Percentiles rank a stretch among this genome's conserved stretches.
phyloP scores from a whole-genome alignment of 2,113 vertebrate genomes.

The Phalacrocorax brasilianus region DNA sequence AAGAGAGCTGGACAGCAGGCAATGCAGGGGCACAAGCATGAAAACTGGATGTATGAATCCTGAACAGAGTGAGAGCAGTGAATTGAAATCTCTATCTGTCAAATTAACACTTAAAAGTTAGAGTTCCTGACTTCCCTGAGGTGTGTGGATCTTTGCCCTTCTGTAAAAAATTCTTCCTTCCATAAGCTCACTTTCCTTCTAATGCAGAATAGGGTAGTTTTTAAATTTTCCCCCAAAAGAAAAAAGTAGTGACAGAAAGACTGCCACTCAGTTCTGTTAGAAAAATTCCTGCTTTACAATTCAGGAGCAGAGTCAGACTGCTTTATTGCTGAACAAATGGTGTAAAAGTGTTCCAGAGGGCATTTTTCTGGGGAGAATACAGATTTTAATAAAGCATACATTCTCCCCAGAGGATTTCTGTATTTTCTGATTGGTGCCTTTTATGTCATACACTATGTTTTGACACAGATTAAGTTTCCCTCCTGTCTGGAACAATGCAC shows the following conservation, averaged over 20 bases:
- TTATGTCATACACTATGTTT: conserved; percentile 56
- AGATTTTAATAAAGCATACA: neutral
- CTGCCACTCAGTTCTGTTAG: neutral
- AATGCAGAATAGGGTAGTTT: neutral
- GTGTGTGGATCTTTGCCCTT: neutral
- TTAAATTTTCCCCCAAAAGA: neutral
- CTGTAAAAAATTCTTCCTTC: neutral
- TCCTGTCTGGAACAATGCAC: conserved; percentile 64
- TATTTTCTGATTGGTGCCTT: conserved; percentile 39
- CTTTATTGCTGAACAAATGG: neutral
- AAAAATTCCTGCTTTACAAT: neutral
- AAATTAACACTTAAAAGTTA: neutral
- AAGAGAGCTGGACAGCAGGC: neutral
- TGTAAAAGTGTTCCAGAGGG: neutral
- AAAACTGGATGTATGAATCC: neutral
- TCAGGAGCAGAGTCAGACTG: neutral
- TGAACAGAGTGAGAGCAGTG: neutral
- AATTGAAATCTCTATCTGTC: neutral
- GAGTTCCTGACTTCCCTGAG: neutral
- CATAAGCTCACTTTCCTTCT: neutral
- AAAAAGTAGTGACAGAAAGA: neutral
- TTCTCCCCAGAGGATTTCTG: neutral
- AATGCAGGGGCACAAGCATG: neutral
- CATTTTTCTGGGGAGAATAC: neutral
- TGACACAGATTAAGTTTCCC: conserved; percentile 72